Conservation (phyloP, 2,797 vertebrate species). For the Takifugu ocellatus region DNA sequence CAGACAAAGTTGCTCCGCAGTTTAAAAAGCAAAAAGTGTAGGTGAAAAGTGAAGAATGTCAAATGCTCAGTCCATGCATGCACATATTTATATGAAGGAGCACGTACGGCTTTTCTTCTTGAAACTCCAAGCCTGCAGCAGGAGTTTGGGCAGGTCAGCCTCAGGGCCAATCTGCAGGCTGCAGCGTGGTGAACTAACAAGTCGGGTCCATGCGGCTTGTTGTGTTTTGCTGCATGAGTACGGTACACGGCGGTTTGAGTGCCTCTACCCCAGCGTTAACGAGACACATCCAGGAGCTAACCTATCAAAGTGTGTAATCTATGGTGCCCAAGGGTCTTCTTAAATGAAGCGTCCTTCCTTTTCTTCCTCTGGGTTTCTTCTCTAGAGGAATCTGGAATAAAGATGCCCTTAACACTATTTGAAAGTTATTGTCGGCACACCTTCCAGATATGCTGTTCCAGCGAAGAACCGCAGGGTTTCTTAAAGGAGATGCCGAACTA, state of each 20-base stretch:
- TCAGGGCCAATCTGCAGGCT: conserved; percentile 26
- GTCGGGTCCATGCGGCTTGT: conserved; percentile 54
- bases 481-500: conserved; percentile 52
- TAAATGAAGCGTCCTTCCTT: conserved; percentile 23
- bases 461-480: conserved; percentile 49
- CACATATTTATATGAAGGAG: conserved; percentile 19
- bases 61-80: background rate
- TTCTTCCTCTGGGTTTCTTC: conserved; percentile 47
- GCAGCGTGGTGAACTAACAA: conserved; percentile 52
- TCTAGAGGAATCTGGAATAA: conserved; percentile 63
- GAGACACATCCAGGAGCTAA: conserved; percentile 46
- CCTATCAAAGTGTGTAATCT: conserved; percentile 64
- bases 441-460: conserved; percentile 66
- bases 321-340: conserved; percentile 52
- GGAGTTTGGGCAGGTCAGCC: conserved; percentile 48
- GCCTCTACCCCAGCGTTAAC: conserved; percentile 38
- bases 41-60: too few species aligned
- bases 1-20: too few species aligned
- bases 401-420: conserved; percentile 62
- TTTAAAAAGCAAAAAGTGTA: too few species aligned
- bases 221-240: conserved; percentile 12
- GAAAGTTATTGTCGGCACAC: conserved; percentile 63
- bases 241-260: conserved; percentile 3
- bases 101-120: conserved; percentile 33
- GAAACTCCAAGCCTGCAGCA: conserved; percentile 64